These are phyloP conservation scores for Andrena trimmerana DNA, from an alignment of 2,888 invertebrate genomes.

Conservation along the genomic window DNA sequence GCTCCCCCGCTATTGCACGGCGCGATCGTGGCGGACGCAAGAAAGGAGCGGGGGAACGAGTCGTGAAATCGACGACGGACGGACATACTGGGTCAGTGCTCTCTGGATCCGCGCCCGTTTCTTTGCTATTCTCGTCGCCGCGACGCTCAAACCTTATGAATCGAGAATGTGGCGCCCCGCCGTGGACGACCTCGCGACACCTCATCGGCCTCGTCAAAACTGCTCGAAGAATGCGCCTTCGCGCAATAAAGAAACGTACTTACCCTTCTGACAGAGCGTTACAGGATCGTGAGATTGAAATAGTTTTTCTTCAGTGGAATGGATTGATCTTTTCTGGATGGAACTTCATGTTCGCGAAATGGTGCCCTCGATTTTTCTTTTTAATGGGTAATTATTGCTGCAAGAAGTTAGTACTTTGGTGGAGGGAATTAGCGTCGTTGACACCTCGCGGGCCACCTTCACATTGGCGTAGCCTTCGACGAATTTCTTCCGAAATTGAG, in stretches of 20 bases:
- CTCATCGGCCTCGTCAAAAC: conserved; percentile 46
- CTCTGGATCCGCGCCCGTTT: conserved; percentile 80
- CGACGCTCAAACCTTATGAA: conserved; percentile 68
- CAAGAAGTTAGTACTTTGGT: background rate
- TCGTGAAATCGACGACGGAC: conserved; percentile 70
- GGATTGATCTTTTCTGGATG: background rate
- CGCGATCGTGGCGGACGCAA: conserved; percentile 16
- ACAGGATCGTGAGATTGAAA: too few species aligned
- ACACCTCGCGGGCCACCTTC: background rate
- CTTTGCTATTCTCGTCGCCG: conserved; percentile 77
- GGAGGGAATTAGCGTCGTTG: background rate
- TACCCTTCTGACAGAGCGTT: background rate
- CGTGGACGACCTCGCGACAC: conserved; percentile 71
- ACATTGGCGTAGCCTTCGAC: background rate
- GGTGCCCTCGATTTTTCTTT: background rate
- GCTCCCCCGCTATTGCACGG: background rate
- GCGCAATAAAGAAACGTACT: conserved; percentile 17
- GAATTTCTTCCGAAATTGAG: background rate
- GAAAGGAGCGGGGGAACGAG: conserved; percentile 10
- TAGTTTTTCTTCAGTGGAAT: background rate
- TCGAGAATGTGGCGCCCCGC: conserved; percentile 75
- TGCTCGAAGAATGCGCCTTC: conserved; percentile 17
- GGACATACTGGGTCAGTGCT: conserved; percentile 83
- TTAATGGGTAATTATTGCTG: background rate
- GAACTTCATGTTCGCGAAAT: background rate